Conservation (phyloP, 2,888 invertebrate genomes). For the Lordiphosa andalusiaca region DNA sequence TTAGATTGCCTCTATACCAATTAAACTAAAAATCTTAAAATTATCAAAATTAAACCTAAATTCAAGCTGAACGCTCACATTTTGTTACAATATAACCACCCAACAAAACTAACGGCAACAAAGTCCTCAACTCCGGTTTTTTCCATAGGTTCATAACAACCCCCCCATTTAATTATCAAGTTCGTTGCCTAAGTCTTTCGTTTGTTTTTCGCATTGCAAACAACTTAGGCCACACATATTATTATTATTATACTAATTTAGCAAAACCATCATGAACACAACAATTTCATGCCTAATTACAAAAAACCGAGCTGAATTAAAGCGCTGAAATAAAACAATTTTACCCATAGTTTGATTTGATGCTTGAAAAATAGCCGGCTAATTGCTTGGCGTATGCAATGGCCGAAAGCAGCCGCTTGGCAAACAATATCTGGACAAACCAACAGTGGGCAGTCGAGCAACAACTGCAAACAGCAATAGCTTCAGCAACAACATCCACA, state of each 20-base stretch:
- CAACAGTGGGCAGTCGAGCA: slow-evolving; percentile 42
- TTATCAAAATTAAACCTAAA: too few relatives aligned
- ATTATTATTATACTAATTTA: slow-evolving; percentile 21
- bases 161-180: neutral
- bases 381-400: slow-evolving; percentile 43
- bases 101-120: too few relatives aligned
- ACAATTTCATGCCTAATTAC: slow-evolving; percentile 43
- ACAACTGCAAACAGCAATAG: slow-evolving; percentile 11
- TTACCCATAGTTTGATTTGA: slow-evolving; percentile 32
- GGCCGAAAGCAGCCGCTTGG: slow-evolving; percentile 10
- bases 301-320: slow-evolving; percentile 46
- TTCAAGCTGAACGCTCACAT: too few relatives aligned
- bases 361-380: slow-evolving; percentile 35
- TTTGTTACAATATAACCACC: too few relatives aligned
- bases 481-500: slow-evolving; percentile 19
- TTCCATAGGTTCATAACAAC: neutral
- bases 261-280: slow-evolving; percentile 31
- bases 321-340: slow-evolving; percentile 40
- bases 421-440: slow-evolving; percentile 34
- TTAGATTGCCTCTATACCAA: too few relatives aligned
- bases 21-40: too few relatives aligned
- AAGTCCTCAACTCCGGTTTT: too few relatives aligned
- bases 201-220: slow-evolving; percentile 15
- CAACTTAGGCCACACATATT: neutral
- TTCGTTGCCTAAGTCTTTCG: slow-evolving; percentile 20